Percentiles rank a stretch among this genome's conserved stretches.
Conservation (phyloP, 2,888 invertebrate species). For the Polia nebulosa region DNA sequence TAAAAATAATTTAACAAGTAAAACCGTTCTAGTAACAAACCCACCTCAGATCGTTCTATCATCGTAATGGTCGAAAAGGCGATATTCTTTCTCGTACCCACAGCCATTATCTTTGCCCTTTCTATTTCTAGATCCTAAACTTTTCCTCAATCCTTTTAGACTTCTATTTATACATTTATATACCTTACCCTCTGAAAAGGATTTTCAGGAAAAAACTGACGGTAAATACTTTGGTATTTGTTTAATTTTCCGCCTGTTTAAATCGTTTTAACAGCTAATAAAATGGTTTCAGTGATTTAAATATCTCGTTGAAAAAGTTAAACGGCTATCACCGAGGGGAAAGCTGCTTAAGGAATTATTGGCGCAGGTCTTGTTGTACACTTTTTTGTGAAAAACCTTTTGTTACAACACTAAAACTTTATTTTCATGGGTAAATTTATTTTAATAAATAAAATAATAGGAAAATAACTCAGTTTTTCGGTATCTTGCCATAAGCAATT, state of each 20-base stretch:
- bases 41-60: slow-evolving; percentile 1
- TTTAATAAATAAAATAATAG: too few relatives aligned
- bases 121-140: slow-evolving; percentile 17
- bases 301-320: slow-evolving; percentile 25
- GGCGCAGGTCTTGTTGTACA: background rate
- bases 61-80: slow-evolving; percentile 4
- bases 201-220: background rate
- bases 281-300: slow-evolving; percentile 36
- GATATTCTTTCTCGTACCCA: background rate
- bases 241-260: slow-evolving; percentile 43
- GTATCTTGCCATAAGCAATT: too few relatives aligned
- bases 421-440: too few relatives aligned
- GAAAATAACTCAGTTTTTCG: too few relatives aligned
- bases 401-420: background rate
- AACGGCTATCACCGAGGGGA: background rate
- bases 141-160: slow-evolving; percentile 6
- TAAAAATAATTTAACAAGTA: background rate
- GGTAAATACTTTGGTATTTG: slow-evolving; percentile 16
- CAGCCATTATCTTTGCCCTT: slow-evolving; percentile 11
- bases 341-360: slow-evolving; percentile 22
- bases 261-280: slow-evolving; percentile 23
- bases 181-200: background rate
- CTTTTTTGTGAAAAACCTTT: background rate
- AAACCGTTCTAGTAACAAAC: background rate
- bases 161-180: slow-evolving; percentile 25